Conservation (phyloP, 2,113 vertebrate genomes). For the Cryptomyrus ogoouensis region DNA sequence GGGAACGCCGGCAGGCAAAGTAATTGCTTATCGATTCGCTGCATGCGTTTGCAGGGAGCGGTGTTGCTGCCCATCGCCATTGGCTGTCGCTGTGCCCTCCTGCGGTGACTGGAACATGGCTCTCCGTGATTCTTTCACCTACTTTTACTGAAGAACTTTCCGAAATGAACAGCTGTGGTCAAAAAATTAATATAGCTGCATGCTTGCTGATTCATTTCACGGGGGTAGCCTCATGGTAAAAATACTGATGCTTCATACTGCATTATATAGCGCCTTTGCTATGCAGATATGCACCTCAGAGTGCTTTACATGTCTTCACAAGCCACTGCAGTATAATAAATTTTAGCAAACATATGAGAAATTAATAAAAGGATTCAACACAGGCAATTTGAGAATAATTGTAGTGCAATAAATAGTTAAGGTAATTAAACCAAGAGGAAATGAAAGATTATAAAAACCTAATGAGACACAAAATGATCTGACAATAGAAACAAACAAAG, state of each 20-base stretch:
- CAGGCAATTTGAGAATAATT: not conserved
- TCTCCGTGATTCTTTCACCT: not conserved
- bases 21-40: constrained; percentile 18
- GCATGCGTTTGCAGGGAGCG: not conserved
- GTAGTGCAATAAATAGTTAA: not conserved
- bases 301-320: not conserved
- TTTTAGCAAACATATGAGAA: not conserved
- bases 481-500: not conserved
- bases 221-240: not conserved
- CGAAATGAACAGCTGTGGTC: not conserved
- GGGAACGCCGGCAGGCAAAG: not conserved
- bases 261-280: not conserved
- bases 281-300: not conserved
- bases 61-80: not conserved
- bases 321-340: not conserved
- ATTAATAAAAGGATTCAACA: not conserved
- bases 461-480: not conserved
- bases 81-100: not conserved
- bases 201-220: not conserved
- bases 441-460: not conserved
- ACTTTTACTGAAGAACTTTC: not conserved
- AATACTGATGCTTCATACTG: not conserved
- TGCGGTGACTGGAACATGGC: not conserved
- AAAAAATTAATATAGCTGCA: not conserved
- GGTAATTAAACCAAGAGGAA: constrained; percentile 2